phyloP scores from a whole-genome alignment of 1,140 invertebrate genomes.

The Drosophila carrolli region DNA sequence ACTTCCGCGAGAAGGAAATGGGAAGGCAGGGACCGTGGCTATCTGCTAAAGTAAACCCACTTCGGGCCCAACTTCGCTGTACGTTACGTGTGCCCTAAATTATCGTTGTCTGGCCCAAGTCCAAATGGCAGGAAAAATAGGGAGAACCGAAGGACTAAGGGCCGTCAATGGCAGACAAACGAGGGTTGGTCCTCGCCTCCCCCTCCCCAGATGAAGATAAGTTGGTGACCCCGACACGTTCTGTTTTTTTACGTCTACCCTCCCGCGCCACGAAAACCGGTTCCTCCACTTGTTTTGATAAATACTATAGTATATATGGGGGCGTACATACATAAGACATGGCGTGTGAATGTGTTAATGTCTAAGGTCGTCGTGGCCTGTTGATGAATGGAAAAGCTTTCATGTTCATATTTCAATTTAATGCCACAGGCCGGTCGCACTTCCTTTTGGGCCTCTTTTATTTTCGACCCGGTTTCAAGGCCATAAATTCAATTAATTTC shows the following conservation, averaged over 20 bases:
- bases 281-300: too few relatives aligned
- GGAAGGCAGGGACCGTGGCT: slow-evolving; percentile 31
- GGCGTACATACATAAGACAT: slow-evolving; percentile 8
- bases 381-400: slow-evolving; percentile 76
- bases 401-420: slow-evolving; percentile 79
- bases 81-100: slow-evolving; percentile 66
- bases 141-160: slow-evolving; percentile 25
- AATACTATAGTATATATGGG: slow-evolving; percentile 1
- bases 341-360: slow-evolving; percentile 77
- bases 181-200: slow-evolving; percentile 8
- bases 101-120: slow-evolving; percentile 54
- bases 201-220: slow-evolving; percentile 66
- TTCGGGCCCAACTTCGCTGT: slow-evolving; percentile 25
- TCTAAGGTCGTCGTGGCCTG: slow-evolving; percentile 60
- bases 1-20: slow-evolving; percentile 61
- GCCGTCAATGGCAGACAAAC: slow-evolving; percentile 70
- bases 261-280: slow-evolving; percentile 1
- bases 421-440: slow-evolving; percentile 36
- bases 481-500: slow-evolving; percentile 66
- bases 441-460: slow-evolving; percentile 32
- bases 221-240: slow-evolving; percentile 68
- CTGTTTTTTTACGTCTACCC: slow-evolving; percentile 49
- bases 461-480: slow-evolving; percentile 43
- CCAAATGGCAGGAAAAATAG: slow-evolving; percentile 21
- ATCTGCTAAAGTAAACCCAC: slow-evolving; percentile 29